Base-by-base conservation (phyloP, 1,140 invertebrate genomes). In the Tetramorium parvispinum region DNA sequence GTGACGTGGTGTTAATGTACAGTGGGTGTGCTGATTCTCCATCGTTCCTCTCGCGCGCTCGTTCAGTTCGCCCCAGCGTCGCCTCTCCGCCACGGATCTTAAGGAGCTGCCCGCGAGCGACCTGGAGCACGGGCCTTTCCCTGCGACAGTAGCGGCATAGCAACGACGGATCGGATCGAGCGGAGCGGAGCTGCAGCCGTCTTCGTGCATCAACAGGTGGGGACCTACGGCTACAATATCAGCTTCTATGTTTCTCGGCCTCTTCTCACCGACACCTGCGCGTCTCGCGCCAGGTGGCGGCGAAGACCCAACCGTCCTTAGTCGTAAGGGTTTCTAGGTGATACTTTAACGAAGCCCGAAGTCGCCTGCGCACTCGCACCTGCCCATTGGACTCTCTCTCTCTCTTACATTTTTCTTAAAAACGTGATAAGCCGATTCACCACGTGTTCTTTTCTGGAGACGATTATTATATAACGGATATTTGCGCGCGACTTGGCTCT, bases 201-300 rank as follows among this genome's bases (percentile, higher is more conserved):
- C 78, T 76, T 27, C 73, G 66, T 49, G 88, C 86, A 88, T 93
- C 93, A 94, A 94, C 93, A 94, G 93, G 93, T 94, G 93, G 87
- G 89, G 91, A 91, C 87, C 89, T 32, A 32, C 32, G 89, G 91
- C 85, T 86, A 89, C 85, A 93, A 93, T 32, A 55, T 79, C 53
- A 55, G 86, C 46, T 59, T 85, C 70, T 90, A 57, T 76, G 37
- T 85, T 81, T 87, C 73, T 88, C 18, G 13, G 7, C 61, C 57
- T 16, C 65, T 59, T 24, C 49, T 27, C 57, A 27, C 11, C 71
- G 21, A 53, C 89, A 89, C 85, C 89, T 85, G 87, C 78, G 24
- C 77, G 13, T 0, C 40, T 65, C 68, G 86, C 51, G 81, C 79
- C 87, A 89, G 89, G 76, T 90, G 90, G 57, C 61, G 51, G 13